Conservation (phyloP, 2,797 vertebrate species). For the Hyperoplus immaculatus region DNA sequence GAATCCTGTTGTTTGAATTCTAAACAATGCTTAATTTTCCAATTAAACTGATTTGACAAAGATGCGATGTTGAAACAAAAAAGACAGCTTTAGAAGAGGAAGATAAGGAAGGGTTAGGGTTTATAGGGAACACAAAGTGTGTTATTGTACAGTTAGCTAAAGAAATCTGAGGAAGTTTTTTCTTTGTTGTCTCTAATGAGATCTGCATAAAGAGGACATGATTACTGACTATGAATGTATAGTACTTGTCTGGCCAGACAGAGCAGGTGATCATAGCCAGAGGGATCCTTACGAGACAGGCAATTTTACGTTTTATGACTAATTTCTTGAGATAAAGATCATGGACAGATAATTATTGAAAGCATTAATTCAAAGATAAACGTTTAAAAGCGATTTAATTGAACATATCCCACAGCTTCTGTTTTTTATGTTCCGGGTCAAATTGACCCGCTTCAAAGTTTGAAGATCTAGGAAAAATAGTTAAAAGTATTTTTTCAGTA, state of each 20-base stretch:
- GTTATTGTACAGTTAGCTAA: conserved; percentile 53
- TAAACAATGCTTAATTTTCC: conserved; percentile 66
- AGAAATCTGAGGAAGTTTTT: conserved; percentile 44
- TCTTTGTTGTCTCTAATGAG: conserved; percentile 52
- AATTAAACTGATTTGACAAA: conserved; percentile 69
- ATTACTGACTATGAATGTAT: conserved; percentile 43
- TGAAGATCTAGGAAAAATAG: too few relatives aligned
- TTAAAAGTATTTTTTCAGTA: too few relatives aligned
- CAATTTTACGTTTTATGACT: conserved; percentile 55
- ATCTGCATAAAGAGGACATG: conserved; percentile 51
- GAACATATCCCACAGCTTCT: conserved; percentile 40
- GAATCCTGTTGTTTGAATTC: conserved; percentile 43
- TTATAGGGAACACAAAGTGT: conserved; percentile 31
- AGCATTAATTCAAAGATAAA: conserved; percentile 49
- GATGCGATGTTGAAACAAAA: conserved; percentile 44
- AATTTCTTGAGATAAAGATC: conserved; percentile 31
- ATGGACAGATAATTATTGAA: conserved; percentile 50
- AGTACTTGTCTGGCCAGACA: conserved; percentile 57
- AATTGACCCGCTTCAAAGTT: too few relatives aligned
- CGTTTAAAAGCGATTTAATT: conserved; percentile 55
- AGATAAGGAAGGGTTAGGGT: conserved; percentile 29
- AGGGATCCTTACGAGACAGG: conserved; percentile 40
- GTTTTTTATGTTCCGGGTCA: not conserved
- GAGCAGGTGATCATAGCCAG: conserved; percentile 16
- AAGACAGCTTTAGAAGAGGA: conserved; percentile 26